These are phyloP conservation scores for Iguana delicatissima DNA, from an alignment of 2,797 vertebrate genomes.

Conservation along the genomic window DNA sequence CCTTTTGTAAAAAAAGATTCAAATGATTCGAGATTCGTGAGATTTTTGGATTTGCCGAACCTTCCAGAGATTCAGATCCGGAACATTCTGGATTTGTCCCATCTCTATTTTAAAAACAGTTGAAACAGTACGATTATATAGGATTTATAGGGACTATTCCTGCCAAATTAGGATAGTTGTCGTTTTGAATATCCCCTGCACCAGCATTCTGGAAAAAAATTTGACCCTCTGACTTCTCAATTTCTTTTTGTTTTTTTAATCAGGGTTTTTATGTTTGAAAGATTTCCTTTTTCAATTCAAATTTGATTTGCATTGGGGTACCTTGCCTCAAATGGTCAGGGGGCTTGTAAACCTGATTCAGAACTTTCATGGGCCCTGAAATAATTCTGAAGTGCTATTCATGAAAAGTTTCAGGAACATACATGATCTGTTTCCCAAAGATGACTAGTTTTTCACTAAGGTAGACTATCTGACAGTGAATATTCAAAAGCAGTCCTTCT, in stretches of 20 bases:
- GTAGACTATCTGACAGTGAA: not conserved
- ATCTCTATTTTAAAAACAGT: too few relatives aligned
- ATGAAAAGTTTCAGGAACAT: not conserved
- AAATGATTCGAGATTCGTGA: too few relatives aligned
- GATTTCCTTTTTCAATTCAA: not conserved
- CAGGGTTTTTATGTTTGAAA: not conserved
- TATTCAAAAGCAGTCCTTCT: not conserved
- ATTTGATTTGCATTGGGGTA: not conserved
- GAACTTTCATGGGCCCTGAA: rapidly evolving
- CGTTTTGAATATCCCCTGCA: not conserved
- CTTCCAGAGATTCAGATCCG: too few relatives aligned
- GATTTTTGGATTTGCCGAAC: too few relatives aligned
- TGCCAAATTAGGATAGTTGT: not conserved
- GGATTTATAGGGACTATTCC: too few relatives aligned
- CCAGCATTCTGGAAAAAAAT: not conserved
- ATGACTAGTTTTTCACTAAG: not conserved
- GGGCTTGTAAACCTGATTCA: not conserved
- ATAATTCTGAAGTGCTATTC: not conserved
- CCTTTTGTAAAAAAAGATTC: too few relatives aligned
- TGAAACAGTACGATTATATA: too few relatives aligned
- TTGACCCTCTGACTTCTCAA: not conserved
- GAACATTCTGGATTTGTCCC: too few relatives aligned
- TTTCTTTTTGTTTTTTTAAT: not conserved
- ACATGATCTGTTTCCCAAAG: not conserved
- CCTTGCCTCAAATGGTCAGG: not conserved